Conservation (phyloP, 2,888 invertebrate species). For the Athalia circularis region DNA sequence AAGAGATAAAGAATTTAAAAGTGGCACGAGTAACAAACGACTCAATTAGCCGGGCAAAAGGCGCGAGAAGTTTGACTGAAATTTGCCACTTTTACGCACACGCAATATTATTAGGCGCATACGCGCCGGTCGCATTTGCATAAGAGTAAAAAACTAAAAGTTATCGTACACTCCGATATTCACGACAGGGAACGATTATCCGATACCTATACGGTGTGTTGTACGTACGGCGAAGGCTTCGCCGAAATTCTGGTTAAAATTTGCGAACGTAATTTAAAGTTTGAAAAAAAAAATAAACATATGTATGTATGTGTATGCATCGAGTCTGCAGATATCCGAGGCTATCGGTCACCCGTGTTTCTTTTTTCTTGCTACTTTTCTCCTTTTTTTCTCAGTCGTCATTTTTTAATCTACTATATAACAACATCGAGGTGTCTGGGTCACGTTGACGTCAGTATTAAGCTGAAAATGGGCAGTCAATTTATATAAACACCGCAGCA, state of each 20-base stretch:
- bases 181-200: too few species aligned
- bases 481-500: not conserved
- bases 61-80: constrained; percentile 12
- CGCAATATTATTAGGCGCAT: not conserved
- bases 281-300: not conserved
- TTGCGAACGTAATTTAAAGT: too few species aligned
- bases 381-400: too few species aligned
- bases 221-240: too few species aligned
- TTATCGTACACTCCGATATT: constrained; percentile 1
- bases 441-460: too few species aligned
- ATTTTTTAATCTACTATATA: too few species aligned
- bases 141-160: constrained; percentile 4
- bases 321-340: not conserved
- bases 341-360: constrained; percentile 18
- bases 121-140: not conserved
- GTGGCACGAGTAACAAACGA: constrained; percentile 15
- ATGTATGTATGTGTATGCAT: not conserved
- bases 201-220: too few species aligned
- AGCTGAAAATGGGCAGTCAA: too few species aligned
- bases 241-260: too few species aligned
- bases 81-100: constrained; percentile 19
- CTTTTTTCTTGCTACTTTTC: not conserved
- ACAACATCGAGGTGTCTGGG: not conserved
- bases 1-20: not conserved
- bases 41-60: constrained; percentile 9